A percentile compares a stretch with the other conserved stretches of the same genome.
phyloP scores from a whole-genome alignment of 2,113 vertebrate genomes.

The Nerophis lumbriciformis region DNA sequence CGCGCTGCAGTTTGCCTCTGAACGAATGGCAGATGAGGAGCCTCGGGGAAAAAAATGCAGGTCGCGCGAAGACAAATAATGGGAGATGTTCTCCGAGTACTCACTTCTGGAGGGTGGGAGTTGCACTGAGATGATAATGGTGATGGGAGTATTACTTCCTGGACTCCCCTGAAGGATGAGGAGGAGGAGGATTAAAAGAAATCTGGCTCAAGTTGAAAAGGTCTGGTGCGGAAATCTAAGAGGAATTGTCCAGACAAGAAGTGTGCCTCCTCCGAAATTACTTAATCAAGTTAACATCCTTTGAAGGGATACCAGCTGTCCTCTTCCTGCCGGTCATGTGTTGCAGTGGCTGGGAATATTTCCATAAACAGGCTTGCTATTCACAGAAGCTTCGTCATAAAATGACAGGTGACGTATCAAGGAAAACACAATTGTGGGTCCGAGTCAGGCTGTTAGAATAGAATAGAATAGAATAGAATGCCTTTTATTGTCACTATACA shows the following conservation, averaged over 20 bases:
- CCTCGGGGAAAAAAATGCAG: slow-evolving; percentile 6
- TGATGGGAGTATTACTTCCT: slow-evolving; percentile 43
- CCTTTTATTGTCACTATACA: too few species aligned
- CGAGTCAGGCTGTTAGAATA: slow-evolving; percentile 19
- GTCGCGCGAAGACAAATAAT: slow-evolving; percentile 27
- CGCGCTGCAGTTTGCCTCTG: slow-evolving; percentile 7
- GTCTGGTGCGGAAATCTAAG: slow-evolving; percentile 19
- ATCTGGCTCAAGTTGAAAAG: slow-evolving; percentile 43
- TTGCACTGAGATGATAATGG: slow-evolving; percentile 15
- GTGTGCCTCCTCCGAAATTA: slow-evolving; percentile 15
- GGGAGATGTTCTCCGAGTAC: slow-evolving; percentile 23
- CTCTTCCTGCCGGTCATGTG: slow-evolving; percentile 12
- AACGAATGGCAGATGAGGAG: slow-evolving; percentile 10
- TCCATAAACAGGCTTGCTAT: neutral
- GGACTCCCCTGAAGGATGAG: slow-evolving; percentile 16
- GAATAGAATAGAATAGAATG: slow-evolving; percentile 3
- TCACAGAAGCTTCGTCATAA: slow-evolving; percentile 12
- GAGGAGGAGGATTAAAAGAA: slow-evolving; percentile 42
- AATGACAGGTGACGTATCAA: slow-evolving; percentile 24
- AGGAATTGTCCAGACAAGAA: slow-evolving; percentile 10
- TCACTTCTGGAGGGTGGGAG: slow-evolving; percentile 14
- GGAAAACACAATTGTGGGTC: slow-evolving; percentile 24
- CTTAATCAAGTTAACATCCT: slow-evolving; percentile 45
- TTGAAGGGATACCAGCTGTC: slow-evolving; percentile 40
- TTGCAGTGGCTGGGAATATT: neutral